Base-by-base conservation (phyloP, 1,140 invertebrate species). In the Holotrichia oblita region DNA sequence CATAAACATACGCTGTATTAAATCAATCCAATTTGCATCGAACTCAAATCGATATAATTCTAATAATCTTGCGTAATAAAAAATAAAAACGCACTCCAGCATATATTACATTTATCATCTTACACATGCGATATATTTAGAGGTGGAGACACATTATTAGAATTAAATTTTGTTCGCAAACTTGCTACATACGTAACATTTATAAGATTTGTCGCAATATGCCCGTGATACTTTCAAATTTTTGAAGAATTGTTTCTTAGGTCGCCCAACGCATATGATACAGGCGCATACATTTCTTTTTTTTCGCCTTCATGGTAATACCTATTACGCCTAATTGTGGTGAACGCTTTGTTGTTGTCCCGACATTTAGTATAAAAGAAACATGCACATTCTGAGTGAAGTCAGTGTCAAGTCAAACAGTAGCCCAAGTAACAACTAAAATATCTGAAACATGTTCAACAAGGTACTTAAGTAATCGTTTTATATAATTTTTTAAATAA, bases 231-330 rank as follows among this genome's bases (percentile, higher is more conserved):
- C 48, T 55, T 55, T 55, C 48, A n/a, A 55, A 55, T 55, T 55
- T 55, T 55, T 55, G 48, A 55, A 55, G 48, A 55, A 55, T 17
- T 55, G 48, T 55, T 55, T 55, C 48, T 55, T 55, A 55, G 48
- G 48, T 55, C 12, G 48, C 14, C 14, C 14, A 55, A 17, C 48
- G 48, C 7, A n/a, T 44, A n/a, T 55, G 27, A 55, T 55, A 55
- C 17, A 55, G 12, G n/a, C 14, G 17, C 17, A 55, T 55, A 55
- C 12, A 55, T 55, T 55, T 55, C 48, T 14, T 55, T 55, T 55
- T 55, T 55, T 55, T 17, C 17, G n/a, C 17, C 48, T n/a, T 55
- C 12, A 17, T n/a, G 14, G 48, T 14, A 55, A 55, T n/a, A 17
- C 48, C 48, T 34, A 34, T 34, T 34, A 34, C 27, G 17, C 48